Evolutionary conservation across 2,113 vertebrate species (phyloP).

Genomic region (Ptilonorhynchus violaceus): DNA sequence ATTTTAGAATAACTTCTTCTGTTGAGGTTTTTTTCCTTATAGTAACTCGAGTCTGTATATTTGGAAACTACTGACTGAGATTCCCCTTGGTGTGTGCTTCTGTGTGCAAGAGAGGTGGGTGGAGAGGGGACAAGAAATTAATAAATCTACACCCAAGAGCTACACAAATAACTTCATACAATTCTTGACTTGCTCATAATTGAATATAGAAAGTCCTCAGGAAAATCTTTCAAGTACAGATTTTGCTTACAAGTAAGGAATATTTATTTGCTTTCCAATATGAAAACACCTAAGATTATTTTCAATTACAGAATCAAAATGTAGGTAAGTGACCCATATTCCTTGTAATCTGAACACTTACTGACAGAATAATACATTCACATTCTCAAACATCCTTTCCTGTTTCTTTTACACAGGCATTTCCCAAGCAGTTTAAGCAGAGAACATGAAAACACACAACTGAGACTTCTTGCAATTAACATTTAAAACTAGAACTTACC

Average conservation of each 20-base stretch:
- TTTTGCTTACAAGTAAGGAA: not conserved
- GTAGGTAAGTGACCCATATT: not conserved
- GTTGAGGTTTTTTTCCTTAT: not conserved
- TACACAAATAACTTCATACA: not conserved
- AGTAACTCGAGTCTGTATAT: not conserved
- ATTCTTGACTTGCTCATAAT: not conserved
- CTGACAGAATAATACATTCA: not conserved
- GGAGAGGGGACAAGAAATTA: not conserved
- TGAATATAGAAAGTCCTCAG: not conserved
- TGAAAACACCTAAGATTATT: not conserved
- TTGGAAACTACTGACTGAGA: not conserved
- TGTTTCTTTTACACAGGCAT: not conserved
- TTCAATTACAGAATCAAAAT: not conserved
- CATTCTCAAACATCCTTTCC: not conserved
- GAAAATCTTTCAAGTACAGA: not conserved
- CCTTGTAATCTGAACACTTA: not conserved
- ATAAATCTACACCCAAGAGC: not conserved
- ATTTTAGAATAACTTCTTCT: not conserved
- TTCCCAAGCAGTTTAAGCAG: not conserved
- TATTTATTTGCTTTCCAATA: not conserved
- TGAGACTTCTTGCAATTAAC: not conserved
- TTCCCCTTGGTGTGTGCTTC: not conserved
- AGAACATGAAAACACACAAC: not conserved
- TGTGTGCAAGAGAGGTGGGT: not conserved
- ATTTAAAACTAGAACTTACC: conserved; percentile 52